These are phyloP conservation scores for Saimiri boliviensis DNA, from an alignment of 2,113 vertebrate species.

Conservation along the genomic window DNA sequence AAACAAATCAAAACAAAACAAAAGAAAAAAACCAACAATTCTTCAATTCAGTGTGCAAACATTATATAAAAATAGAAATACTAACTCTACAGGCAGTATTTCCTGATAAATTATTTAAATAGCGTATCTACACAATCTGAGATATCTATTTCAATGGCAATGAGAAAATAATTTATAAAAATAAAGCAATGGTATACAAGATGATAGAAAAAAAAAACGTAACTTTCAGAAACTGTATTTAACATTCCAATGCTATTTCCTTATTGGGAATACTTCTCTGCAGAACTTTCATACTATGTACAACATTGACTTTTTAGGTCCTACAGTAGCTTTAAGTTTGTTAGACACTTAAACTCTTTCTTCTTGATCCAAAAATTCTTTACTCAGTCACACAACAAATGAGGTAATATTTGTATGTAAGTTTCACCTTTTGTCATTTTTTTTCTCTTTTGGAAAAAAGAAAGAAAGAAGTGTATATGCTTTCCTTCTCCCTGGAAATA, in stretches of 20 bases:
- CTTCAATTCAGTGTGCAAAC: slow-evolving; percentile 99
- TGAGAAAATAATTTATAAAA: slow-evolving; percentile 98
- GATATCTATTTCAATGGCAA: slow-evolving; percentile 91
- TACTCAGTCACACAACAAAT: slow-evolving; percentile 94
- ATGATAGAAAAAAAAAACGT: slow-evolving; percentile 83
- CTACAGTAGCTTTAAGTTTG: slow-evolving; percentile 91
- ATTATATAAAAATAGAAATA: slow-evolving; percentile 98
- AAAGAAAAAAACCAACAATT: slow-evolving; percentile 85
- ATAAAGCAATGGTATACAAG: slow-evolving; percentile 91
- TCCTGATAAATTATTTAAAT: slow-evolving; percentile 99
- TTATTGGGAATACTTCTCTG: slow-evolving; percentile 87
- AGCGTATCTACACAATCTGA: slow-evolving; percentile 98
- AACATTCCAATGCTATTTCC: slow-evolving; percentile 86
- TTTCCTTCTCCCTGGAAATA: slow-evolving; percentile 45
- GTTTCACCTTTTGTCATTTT: slow-evolving; percentile 88
- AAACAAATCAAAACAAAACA: slow-evolving; percentile 77
- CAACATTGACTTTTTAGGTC: slow-evolving; percentile 89
- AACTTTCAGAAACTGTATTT: slow-evolving; percentile 88
- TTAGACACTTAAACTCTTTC: slow-evolving; percentile 89
- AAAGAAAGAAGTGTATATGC: slow-evolving; percentile 74
- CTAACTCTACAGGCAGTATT: slow-evolving; percentile 94
- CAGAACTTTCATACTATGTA: slow-evolving; percentile 93
- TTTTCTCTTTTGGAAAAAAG: slow-evolving; percentile 85
- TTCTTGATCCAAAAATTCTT: slow-evolving; percentile 88
- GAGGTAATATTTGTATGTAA: slow-evolving; percentile 99